Evolutionary conservation across 2,797 vertebrate species (phyloP).

Genomic region (Lagocephalus sceleratus): DNA sequence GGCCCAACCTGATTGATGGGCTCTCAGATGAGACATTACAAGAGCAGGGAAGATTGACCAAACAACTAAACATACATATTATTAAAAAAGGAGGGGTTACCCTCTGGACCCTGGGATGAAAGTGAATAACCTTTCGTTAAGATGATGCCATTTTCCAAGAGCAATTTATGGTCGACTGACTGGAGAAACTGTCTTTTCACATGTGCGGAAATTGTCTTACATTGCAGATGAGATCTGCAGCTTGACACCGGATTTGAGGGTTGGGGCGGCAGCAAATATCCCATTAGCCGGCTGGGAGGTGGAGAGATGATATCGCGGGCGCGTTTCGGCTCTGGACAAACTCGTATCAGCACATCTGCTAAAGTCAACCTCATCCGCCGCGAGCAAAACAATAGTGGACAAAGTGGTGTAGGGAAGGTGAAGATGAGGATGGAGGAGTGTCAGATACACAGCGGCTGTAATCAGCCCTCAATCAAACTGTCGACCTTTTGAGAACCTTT

Average conservation of each 20-base stretch:
- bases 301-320: slow-evolving; percentile 84
- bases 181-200: slow-evolving; percentile 87
- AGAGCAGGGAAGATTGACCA: slow-evolving; percentile 82
- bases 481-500: too few relatives aligned
- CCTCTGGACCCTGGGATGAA: slow-evolving; percentile 68
- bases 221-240: slow-evolving; percentile 92
- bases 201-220: slow-evolving; percentile 96
- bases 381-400: too few relatives aligned
- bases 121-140: slow-evolving; percentile 87
- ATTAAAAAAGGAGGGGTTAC: slow-evolving; percentile 90
- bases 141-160: slow-evolving; percentile 86
- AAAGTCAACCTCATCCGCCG: slow-evolving; percentile 22
- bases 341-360: slow-evolving; percentile 50
- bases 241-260: slow-evolving; percentile 81
- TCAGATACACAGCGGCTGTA: too few relatives aligned
- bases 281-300: slow-evolving; percentile 79
- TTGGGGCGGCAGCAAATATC: slow-evolving; percentile 80
- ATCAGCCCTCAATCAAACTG: too few relatives aligned
- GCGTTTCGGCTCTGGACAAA: slow-evolving; percentile 70
- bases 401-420: too few relatives aligned
- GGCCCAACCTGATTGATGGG: slow-evolving; percentile 85
- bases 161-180: slow-evolving; percentile 98
- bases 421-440: too few relatives aligned
- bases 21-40: slow-evolving; percentile 81
- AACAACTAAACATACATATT: slow-evolving; percentile 97